Conservation (phyloP, 2,888 invertebrate species). For the Bimastos eiseni region DNA sequence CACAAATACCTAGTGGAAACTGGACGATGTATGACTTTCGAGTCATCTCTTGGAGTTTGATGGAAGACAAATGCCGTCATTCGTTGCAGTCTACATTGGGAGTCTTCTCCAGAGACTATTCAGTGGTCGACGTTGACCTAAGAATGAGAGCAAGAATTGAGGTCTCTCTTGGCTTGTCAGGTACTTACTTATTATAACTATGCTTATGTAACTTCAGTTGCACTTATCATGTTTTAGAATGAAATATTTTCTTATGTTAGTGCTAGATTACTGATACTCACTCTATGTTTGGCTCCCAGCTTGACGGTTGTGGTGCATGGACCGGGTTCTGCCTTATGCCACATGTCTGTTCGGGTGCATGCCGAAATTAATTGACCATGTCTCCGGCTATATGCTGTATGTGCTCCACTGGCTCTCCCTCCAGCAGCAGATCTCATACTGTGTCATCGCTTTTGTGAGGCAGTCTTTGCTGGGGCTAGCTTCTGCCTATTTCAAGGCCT, state of each 20-base stretch:
- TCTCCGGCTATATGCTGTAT: no score
- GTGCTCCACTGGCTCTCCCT: no score
- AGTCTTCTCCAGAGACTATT: not conserved
- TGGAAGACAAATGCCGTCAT: conserved; percentile 6
- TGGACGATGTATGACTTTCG: not conserved
- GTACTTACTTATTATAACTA: not conserved
- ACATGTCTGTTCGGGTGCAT: no score
- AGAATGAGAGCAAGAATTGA: not conserved
- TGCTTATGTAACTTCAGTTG: not conserved
- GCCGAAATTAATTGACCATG: no score
- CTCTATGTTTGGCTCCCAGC: no score
- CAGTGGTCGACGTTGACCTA: not conserved
- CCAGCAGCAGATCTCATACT: no score
- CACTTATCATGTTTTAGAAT: conserved; percentile 1
- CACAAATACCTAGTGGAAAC: not conserved
- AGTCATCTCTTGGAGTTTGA: not conserved
- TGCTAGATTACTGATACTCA: not conserved
- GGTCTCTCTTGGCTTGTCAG: not conserved
- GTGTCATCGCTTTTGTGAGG: no score
- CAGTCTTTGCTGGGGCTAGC: no score
- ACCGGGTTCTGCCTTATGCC: no score
- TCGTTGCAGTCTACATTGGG: not conserved
- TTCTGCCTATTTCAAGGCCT: no score
- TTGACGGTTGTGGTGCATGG: no score
- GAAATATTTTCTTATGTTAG: not conserved